phyloP scores from a whole-genome alignment of 2,113 vertebrate species.

The Melanocharis versteri region DNA sequence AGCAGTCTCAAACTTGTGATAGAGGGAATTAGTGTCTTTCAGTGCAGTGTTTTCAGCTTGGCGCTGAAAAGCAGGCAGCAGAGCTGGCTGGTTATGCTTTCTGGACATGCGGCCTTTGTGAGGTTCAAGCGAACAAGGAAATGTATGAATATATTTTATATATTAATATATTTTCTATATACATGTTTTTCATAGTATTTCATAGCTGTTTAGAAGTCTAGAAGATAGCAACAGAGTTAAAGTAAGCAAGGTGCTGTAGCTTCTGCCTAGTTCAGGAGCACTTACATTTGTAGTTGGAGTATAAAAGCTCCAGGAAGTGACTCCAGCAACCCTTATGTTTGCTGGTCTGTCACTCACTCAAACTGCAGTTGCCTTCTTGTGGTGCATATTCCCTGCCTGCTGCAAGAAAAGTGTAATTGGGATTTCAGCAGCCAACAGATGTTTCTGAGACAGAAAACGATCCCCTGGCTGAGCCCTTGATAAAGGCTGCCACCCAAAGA shows the following conservation, averaged over 20 bases:
- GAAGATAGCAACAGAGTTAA: neutral
- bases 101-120: neutral
- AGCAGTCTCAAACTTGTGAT: neutral
- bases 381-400: neutral
- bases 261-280: neutral
- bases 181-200: neutral
- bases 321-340: neutral
- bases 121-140: neutral
- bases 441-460: neutral
- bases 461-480: neutral
- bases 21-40: neutral
- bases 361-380: neutral
- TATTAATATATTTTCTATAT: rapidly evolving
- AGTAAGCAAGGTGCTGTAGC: neutral
- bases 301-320: neutral
- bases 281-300: neutral
- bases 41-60: neutral
- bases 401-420: neutral
- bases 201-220: neutral
- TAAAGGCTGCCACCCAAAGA: neutral
- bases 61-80: neutral
- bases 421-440: neutral
- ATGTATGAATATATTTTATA: neutral
- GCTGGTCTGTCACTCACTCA: neutral
- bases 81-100: neutral